Conservation (phyloP, 1,140 invertebrate genomes). For the Rhagoletis zephyria region DNA sequence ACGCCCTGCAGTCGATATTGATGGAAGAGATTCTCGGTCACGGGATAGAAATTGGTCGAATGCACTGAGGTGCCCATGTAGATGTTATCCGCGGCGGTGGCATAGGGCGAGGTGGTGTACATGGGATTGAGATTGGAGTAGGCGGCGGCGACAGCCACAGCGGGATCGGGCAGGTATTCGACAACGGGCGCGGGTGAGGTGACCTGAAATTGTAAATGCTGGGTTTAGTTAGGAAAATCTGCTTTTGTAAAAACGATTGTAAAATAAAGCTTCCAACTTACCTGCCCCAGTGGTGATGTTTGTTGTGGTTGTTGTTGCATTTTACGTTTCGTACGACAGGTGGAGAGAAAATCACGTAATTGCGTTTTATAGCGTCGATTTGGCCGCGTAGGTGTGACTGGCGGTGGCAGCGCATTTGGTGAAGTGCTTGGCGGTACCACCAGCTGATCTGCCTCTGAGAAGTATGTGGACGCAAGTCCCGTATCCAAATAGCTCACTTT, state of each 20-base stretch:
- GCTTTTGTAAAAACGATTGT: not conserved
- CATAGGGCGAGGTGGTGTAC: conserved; percentile 78
- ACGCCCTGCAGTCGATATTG: conserved; percentile 85
- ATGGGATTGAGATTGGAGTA: conserved; percentile 89
- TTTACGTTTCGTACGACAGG: conserved; percentile 91
- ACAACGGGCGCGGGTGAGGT: conserved; percentile 76
- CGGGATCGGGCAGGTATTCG: conserved; percentile 80
- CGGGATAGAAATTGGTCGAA: conserved; percentile 83
- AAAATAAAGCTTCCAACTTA: conserved; percentile 60
- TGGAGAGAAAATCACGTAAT: conserved; percentile 91
- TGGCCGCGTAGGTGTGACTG: conserved; percentile 81
- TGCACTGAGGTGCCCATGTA: conserved; percentile 80
- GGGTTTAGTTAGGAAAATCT: not conserved
- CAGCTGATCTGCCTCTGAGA: conserved; percentile 88
- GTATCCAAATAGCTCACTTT: conserved; percentile 96
- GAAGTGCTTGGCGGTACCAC: conserved; percentile 76
- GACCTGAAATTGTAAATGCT: conserved; percentile 51
- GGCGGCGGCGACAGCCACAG: conserved; percentile 82
- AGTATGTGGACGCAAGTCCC: conserved; percentile 90
- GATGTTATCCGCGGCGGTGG: conserved; percentile 78
- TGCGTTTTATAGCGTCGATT: conserved; percentile 93
- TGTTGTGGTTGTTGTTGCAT: conserved; percentile 77
- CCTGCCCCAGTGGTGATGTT: conserved; percentile 71
- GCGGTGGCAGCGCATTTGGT: conserved; percentile 74
- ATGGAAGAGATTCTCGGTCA: conserved; percentile 88